phyloP scores from a whole-genome alignment of 35 echinoderm and acorn worm species.

The Patiria miniata region DNA sequence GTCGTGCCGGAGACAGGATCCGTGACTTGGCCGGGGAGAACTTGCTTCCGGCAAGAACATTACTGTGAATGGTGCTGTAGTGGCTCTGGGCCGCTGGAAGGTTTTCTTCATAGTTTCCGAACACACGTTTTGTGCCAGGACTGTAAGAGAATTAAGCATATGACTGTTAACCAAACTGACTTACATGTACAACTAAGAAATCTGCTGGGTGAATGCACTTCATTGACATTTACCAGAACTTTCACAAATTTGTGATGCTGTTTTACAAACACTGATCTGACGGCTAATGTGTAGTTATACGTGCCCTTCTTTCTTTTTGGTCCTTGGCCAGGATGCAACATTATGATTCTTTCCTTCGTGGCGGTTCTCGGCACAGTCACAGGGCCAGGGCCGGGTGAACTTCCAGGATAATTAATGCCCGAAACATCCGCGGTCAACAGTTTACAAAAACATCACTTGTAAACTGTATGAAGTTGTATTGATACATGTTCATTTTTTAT shows the following conservation, averaged over 20 bases:
- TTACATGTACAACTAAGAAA: neutral
- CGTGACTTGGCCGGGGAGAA: constrained; percentile 23
- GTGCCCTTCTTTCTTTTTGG: no score
- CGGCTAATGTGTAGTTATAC: no score
- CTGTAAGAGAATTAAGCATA: constrained; percentile 44
- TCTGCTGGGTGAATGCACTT: neutral
- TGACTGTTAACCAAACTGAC: neutral
- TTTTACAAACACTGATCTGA: neutral
- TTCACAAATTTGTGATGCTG: neutral
- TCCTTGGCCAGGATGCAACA: no score
- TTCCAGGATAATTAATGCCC: no score
- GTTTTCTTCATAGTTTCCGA: constrained; percentile 62
- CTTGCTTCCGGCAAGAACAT: neutral
- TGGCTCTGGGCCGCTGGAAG: constrained; percentile 13
- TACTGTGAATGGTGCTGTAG: constrained; percentile 47
- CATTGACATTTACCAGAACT: neutral
- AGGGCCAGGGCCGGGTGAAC: no score
- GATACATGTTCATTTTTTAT: no score
- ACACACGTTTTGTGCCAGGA: constrained; percentile 77
- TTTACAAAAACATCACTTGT: no score
- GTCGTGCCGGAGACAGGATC: constrained; percentile 11
- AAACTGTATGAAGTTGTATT: no score
- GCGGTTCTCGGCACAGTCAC: no score
- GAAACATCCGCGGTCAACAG: no score
- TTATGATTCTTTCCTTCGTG: no score